A percentile compares a stretch with the other conserved stretches of the same genome.
Evolutionary conservation across 2,888 invertebrate genomes (phyloP).

Genomic region (Trachelus troglodyta): DNA sequence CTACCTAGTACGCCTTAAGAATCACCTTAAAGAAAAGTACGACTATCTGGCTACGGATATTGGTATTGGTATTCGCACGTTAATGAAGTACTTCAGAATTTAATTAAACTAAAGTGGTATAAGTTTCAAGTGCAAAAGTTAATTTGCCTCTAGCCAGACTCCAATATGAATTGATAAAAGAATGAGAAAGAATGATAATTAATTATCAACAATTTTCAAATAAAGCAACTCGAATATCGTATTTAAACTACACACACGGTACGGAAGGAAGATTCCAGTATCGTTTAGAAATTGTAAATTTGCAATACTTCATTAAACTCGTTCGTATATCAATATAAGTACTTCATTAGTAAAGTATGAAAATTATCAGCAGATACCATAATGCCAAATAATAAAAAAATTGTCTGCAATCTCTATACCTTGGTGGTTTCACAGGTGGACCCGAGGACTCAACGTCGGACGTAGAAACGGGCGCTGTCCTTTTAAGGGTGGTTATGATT

Average conservation of each 20-base stretch:
- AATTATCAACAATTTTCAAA: background rate
- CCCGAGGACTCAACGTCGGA: slow-evolving; percentile 39
- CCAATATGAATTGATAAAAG: background rate
- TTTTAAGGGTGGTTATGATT: slow-evolving; percentile 55
- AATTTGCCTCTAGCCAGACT: background rate
- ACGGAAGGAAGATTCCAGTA: too few relatives aligned
- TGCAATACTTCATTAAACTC: too few relatives aligned
- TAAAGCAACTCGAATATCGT: too few relatives aligned
- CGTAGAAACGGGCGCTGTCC: slow-evolving; percentile 33
- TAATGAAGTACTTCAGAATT: slow-evolving; percentile 26
- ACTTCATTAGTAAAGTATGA: too few relatives aligned
- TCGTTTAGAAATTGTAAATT: too few relatives aligned
- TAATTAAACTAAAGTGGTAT: slow-evolving; percentile 19
- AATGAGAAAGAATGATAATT: background rate
- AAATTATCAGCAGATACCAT: too few relatives aligned
- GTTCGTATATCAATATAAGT: background rate
- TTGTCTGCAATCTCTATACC: slow-evolving; percentile 29
- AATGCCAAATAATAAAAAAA: too few relatives aligned
- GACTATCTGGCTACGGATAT: background rate
- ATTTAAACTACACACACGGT: too few relatives aligned
- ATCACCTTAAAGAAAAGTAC: background rate
- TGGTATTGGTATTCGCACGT: background rate
- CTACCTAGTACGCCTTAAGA: background rate
- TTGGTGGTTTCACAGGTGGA: slow-evolving; percentile 53
- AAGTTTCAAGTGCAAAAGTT: background rate